Percentiles rank a stretch among this genome's conserved stretches.
These are phyloP conservation scores for Mycalesis mineus DNA, from an alignment of 2,888 invertebrate species.

Conservation along the genomic window DNA sequence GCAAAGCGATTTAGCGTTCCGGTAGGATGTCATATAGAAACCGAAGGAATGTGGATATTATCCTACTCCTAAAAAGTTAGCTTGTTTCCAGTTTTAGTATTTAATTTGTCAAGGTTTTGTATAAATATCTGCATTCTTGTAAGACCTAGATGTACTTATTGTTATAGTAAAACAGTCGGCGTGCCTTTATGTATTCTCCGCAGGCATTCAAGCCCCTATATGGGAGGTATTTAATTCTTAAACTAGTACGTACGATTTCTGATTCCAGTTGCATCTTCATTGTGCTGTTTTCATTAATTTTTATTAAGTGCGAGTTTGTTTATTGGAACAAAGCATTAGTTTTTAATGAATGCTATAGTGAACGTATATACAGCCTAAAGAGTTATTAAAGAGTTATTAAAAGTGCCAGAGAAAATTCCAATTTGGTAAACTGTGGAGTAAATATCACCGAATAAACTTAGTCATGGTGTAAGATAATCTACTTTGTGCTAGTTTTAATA, in stretches of 20 bases:
- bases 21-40: too few species aligned
- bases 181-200: slow-evolving; percentile 11
- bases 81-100: too few species aligned
- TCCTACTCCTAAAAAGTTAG: too few species aligned
- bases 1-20: too few species aligned
- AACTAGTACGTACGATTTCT: slow-evolving; percentile 4
- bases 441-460: too few species aligned
- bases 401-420: background rate
- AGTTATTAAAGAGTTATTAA: background rate
- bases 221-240: slow-evolving; percentile 5
- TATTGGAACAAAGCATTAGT: background rate
- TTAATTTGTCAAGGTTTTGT: too few species aligned
- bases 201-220: slow-evolving; percentile 16
- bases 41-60: too few species aligned
- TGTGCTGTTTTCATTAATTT: slow-evolving; percentile 6
- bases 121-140: background rate
- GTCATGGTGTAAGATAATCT: too few species aligned
- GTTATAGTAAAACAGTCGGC: background rate
- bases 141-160: background rate
- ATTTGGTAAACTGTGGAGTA: background rate
- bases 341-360: background rate
- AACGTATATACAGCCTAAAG: background rate
- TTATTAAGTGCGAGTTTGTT: background rate
- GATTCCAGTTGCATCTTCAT: slow-evolving; percentile 21
- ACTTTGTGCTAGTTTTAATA: too few species aligned